A percentile compares a stretch with the other conserved stretches of the same genome.
Evolutionary conservation across 2,888 invertebrate genomes (phyloP).

Genomic region (Thysanoteuthis rhombus): DNA sequence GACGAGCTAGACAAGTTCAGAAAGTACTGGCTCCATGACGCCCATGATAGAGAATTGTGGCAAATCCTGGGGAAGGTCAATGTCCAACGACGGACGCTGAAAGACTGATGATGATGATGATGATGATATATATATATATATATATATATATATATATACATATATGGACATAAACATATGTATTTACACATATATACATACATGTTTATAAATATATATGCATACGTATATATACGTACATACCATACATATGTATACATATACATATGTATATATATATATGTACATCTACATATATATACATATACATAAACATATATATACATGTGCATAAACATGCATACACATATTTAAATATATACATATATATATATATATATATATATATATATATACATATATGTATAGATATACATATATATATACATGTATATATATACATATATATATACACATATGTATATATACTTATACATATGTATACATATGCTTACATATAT

Average conservation of each 20-base stretch:
- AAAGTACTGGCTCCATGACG: too few species aligned
- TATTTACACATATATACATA: constrained; percentile 14
- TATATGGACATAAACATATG: neutral
- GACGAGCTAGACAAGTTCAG: too few species aligned
- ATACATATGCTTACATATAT: neutral
- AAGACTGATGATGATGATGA: too few species aligned
- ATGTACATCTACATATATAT: neutral
- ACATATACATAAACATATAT: neutral
- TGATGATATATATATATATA: too few species aligned
- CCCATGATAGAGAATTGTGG: too few species aligned
- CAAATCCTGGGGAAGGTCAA: too few species aligned
- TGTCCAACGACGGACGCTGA: too few species aligned
- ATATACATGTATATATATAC: neutral
- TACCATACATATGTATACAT: constrained; percentile 13
- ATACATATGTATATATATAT: constrained; percentile 20
- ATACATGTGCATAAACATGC: neutral
- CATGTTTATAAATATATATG: neutral
- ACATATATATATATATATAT: constrained; percentile 13
- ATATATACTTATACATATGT: neutral
- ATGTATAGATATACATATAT: neutral
- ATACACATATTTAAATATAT: neutral
- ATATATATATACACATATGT: constrained; percentile 16
- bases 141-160: constrained; percentile 15
- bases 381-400: constrained; percentile 18
- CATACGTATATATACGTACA: neutral